Evolutionary conservation across 1,140 invertebrate species (phyloP).

Genomic region (Orchestia grillus): DNA sequence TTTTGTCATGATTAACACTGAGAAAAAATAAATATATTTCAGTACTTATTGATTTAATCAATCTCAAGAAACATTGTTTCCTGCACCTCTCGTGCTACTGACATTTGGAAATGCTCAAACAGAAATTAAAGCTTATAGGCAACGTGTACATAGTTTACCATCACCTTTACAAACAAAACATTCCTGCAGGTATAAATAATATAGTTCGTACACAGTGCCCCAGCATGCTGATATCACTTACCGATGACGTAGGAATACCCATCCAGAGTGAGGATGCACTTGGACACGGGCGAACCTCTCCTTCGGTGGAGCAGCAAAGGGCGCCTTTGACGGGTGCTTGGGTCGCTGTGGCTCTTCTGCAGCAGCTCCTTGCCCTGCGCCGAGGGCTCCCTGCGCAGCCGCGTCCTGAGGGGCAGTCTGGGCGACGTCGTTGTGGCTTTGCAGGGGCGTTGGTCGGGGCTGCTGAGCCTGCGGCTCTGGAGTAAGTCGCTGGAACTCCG

Average conservation of each 20-base stretch:
- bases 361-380: constrained; percentile 57
- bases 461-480: neutral
- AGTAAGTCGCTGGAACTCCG: constrained; percentile 39
- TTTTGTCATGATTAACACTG: too few species aligned
- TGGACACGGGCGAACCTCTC: constrained; percentile 51
- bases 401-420: neutral
- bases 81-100: neutral
- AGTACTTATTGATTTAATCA: neutral
- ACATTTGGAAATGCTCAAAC: neutral
- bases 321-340: constrained; percentile 4
- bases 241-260: constrained; percentile 58
- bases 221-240: neutral
- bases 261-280: constrained; percentile 57
- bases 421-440: neutral
- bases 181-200: neutral
- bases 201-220: neutral
- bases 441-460: neutral
- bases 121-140: neutral
- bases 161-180: neutral
- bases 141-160: neutral
- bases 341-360: constrained; percentile 59
- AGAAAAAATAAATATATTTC: too few species aligned
- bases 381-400: neutral
- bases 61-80: neutral
- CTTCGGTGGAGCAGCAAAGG: constrained; percentile 39